phyloP scores from a whole-genome alignment of 2,113 vertebrate species.

The Hydrochoerus hydrochaeris region DNA sequence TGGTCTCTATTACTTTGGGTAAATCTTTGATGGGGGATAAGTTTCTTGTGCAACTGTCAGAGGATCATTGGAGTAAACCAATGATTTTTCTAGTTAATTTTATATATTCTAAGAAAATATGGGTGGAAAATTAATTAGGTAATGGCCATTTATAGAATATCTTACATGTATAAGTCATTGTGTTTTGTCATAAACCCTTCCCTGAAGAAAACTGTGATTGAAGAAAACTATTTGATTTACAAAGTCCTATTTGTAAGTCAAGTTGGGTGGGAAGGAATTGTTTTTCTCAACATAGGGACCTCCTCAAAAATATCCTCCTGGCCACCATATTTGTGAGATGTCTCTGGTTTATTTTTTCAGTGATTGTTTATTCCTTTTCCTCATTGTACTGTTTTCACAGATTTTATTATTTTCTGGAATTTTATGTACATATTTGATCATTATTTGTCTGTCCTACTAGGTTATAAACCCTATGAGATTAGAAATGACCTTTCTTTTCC shows the following conservation, averaged over 20 bases:
- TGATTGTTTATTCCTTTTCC: not conserved
- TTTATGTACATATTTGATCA: not conserved
- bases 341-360: not conserved
- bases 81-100: constrained; percentile 40
- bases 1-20: constrained; percentile 55
- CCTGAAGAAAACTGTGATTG: not conserved
- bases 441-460: not conserved
- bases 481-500: not conserved
- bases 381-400: not conserved
- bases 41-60: constrained; percentile 35
- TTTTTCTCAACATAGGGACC: not conserved
- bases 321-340: constrained; percentile 10
- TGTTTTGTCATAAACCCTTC: constrained; percentile 2
- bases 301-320: not conserved
- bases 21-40: constrained; percentile 63
- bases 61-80: not conserved
- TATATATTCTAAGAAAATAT: constrained; percentile 22
- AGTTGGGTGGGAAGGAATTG: not conserved
- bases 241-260: not conserved
- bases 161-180: not conserved
- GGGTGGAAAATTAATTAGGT: constrained; percentile 47
- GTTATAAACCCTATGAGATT: constrained; percentile 44
- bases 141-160: not conserved
- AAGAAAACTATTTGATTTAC: constrained; percentile 1
- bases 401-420: not conserved